Evolutionary conservation across 1,140 invertebrate genomes (phyloP).

Genomic region (Lordiphosa mommai): DNA sequence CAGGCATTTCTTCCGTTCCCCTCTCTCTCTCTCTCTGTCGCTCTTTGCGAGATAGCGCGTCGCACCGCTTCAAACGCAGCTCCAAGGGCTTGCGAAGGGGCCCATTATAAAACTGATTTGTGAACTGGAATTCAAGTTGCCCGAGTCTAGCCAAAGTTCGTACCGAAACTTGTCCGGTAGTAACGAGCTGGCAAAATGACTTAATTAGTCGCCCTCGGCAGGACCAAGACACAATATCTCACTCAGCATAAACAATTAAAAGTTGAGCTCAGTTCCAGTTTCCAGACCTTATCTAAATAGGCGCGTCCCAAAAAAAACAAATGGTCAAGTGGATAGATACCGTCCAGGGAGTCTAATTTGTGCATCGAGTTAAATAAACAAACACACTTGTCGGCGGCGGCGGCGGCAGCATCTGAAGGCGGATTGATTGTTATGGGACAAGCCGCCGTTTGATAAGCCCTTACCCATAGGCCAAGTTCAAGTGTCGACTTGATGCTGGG

Average conservation of each 20-base stretch:
- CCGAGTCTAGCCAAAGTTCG: slow-evolving; percentile 1
- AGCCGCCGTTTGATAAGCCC: too few relatives aligned
- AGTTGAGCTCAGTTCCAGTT: slow-evolving; percentile 18
- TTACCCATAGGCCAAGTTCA: too few relatives aligned
- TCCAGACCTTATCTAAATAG: slow-evolving; percentile 64
- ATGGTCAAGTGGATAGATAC: slow-evolving; percentile 66
- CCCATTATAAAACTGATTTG: slow-evolving; percentile 74
- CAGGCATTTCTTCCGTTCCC: slow-evolving; percentile 6
- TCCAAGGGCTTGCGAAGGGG: background rate
- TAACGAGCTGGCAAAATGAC: slow-evolving; percentile 74
- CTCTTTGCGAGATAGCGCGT: slow-evolving; percentile 24
- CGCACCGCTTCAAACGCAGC: slow-evolving; percentile 20
- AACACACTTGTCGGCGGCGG: slow-evolving; percentile 54
- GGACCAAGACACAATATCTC: slow-evolving; percentile 36
- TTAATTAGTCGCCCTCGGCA: slow-evolving; percentile 51
- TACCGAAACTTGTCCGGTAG: slow-evolving; percentile 32
- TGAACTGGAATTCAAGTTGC: slow-evolving; percentile 54
- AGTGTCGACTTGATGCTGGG: too few relatives aligned
- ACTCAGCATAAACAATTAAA: slow-evolving; percentile 45
- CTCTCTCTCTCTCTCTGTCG: background rate
- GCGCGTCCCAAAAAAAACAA: slow-evolving; percentile 74
- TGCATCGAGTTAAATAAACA: slow-evolving; percentile 74
- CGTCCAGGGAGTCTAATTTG: slow-evolving; percentile 61
- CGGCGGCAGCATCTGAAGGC: too few relatives aligned
- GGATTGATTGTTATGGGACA: too few relatives aligned